Conservation (phyloP, 1,140 invertebrate genomes). For the Rhizoglyphus robini region DNA sequence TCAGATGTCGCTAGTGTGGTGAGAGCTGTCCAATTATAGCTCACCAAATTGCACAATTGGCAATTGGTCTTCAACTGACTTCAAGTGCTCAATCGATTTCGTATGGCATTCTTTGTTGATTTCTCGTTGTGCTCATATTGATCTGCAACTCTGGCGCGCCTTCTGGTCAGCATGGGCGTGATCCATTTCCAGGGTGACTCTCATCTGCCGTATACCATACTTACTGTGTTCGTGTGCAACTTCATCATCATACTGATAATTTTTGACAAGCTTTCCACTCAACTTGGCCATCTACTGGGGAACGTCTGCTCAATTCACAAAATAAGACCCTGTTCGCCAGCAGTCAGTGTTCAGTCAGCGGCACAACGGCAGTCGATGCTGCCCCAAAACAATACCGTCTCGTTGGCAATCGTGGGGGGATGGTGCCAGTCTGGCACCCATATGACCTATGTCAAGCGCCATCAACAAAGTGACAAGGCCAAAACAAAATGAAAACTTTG, state of each 20-base stretch:
- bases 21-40: too few relatives aligned
- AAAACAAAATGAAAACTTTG: conserved; percentile 2
- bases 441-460: neutral
- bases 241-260: conserved; percentile 77
- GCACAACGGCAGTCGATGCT: neutral
- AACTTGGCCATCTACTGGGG: conserved; percentile 93
- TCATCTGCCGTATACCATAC: conserved; percentile 65
- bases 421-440: neutral
- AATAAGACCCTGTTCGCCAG: conserved; percentile 36
- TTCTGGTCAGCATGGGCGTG: conserved; percentile 44
- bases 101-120: too few relatives aligned
- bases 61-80: too few relatives aligned
- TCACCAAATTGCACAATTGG: too few relatives aligned
- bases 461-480: neutral
- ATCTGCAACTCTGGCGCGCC: conserved; percentile 69
- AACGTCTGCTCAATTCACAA: conserved; percentile 80
- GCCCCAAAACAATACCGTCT: neutral
- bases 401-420: neutral
- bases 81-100: too few relatives aligned
- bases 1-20: too few relatives aligned
- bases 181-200: conserved; percentile 39
- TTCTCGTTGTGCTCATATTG: too few relatives aligned
- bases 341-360: neutral
- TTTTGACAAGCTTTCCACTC: conserved; percentile 79
- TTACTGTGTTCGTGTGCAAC: conserved; percentile 72